Base-by-base conservation (phyloP, 2,113 vertebrate species). In the Hystrix brachyura region DNA sequence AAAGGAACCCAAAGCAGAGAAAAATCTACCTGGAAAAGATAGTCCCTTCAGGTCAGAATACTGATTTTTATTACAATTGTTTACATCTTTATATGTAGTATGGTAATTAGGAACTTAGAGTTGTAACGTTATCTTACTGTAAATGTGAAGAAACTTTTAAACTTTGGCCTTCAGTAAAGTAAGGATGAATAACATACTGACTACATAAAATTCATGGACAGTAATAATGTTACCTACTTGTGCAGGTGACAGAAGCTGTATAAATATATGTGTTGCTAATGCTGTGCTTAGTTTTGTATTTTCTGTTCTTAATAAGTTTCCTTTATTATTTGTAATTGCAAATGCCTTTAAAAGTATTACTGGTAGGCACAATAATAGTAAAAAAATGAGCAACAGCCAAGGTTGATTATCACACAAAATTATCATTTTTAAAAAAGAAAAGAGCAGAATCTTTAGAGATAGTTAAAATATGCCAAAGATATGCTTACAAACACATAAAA, bases 301-400 rank as follows among this genome's bases (percentile, higher is more conserved):
- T 90, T 95, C 29, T 48, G 92, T 90, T 76, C 62, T 83, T 89
- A 79, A 34, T 46, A 96, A 60, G 18, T 76, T 95, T 72, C 27
- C 25, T 86, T 10, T 83, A 82, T 90, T 65, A 74, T 79, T 80
- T 80, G 46, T 93, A 93, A 78, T 82, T 95, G 25, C 21, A 97
- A 76, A 81, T 94, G 10, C 7, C 43, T 7, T 76, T 74, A 38
- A 43, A 93, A 87, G 29, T 27, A n/a, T 64, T 96, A 53, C 62
- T 88, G 89, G n/a, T 74, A 85, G 12, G 27, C 19, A 87, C 3
- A 94, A 46, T 55, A 71, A 34, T 48, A 83, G 62, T 94, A 59
- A 86, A 82, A 91, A 87, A 90, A 82, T 86, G 65, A 86, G 11
- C 23, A 91, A 81, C 27, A 93, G 23, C 53, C 79, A 71, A 85